Base-by-base conservation (phyloP, 2,113 vertebrate genomes). In the Nerophis lumbriciformis region DNA sequence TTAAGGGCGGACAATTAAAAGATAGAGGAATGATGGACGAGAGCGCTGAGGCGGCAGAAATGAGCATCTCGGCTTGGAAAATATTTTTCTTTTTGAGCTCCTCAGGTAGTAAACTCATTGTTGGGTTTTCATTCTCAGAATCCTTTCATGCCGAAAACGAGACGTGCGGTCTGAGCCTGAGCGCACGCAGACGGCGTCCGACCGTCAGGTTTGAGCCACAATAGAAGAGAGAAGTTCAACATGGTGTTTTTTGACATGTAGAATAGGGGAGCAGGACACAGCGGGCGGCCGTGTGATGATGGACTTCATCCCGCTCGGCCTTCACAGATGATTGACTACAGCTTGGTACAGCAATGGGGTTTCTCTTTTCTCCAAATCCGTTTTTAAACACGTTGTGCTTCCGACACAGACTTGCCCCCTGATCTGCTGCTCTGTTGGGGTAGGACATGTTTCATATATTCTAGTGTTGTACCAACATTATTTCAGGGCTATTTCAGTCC, bases 251-350 rank as follows among this genome's bases (percentile, higher is more conserved):
- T 69, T 19, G 68, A 72, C 66, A 73, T 59, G 64, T 48, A 6
- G 71, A 28, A 55, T 38, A 59, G 19, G 79, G 75, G 75, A 80
- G 79, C 81, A 86, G 84, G 70, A 71, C 73, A 78, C 77, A 77
- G 72, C 69, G 83, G 83, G 85, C 81, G 72, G 76, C 78, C 71
- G 68, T 66, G 75, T 81, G 83, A 88, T 64, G 77, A 86, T 78
- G 72, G 78, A 87, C 70, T 73, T 67, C 66, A 44, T 65, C 73
- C 62, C 73, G 72, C 63, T 45, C 55, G 42, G 56, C 6, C 72
- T 69, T 38, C 61, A 52, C 63, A 65, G 52, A 76, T 77, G 77
- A 83, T 79, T 85, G 80, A 71, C 68, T 79, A 55, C 63, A 74
- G 74, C 66, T 16, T 4, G 42, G 48, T 63, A 61, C 48, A 65